Evolutionary conservation across 1,140 invertebrate genomes (phyloP), one percentile per base, ranked within the genome.

Genomic region (Zaprionus tsacasi): DNA sequence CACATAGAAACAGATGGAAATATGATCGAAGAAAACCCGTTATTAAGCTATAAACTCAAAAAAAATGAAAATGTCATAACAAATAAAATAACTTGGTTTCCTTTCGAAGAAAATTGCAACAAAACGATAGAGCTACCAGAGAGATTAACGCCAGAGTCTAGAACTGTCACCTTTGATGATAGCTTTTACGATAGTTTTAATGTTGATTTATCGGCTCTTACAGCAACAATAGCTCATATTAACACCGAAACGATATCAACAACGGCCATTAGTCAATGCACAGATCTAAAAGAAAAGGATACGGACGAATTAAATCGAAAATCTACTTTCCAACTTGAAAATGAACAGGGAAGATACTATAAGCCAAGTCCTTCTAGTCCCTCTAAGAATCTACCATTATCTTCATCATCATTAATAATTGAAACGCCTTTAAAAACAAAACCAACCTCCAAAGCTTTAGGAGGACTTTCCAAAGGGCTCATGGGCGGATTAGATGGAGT

Each of bases 121-220:
- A 45, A 57, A 1, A 40, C 15, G 8, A 27, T 36, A 3, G 40
- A 74, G 12, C 7, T 35, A n/a, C 17, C 27, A 48, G 35, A 3
- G 6, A 40, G 54, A 4, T 17, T 48, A 48, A 21, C 45, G 15
- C 45, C 45, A 17, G 2, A 21, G 45, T 17, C 6, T 12, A 25
- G 17, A 17, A 58, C 52, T 3, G 43, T 68, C n/a, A 54, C 52
- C 8, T 92, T 92, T 11, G 87, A 92, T 61, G 91, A 92, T 40
- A 83, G 54, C n/a, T 92, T 92, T 48, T 92, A 92, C 45, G 88
- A 92, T 57, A 92, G 81, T 58, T 92, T 82, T 43, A 91, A 89
- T 74, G 91, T 92, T 6, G 91, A 92, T 64, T 45, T 92, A 17
- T 73, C 58, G n/a, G 61, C 71, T 8, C 60, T 91, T 11, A 90